These are phyloP conservation scores for Psephotus haematonotus DNA, from an alignment of 2,113 vertebrate genomes.

Conservation along the genomic window DNA sequence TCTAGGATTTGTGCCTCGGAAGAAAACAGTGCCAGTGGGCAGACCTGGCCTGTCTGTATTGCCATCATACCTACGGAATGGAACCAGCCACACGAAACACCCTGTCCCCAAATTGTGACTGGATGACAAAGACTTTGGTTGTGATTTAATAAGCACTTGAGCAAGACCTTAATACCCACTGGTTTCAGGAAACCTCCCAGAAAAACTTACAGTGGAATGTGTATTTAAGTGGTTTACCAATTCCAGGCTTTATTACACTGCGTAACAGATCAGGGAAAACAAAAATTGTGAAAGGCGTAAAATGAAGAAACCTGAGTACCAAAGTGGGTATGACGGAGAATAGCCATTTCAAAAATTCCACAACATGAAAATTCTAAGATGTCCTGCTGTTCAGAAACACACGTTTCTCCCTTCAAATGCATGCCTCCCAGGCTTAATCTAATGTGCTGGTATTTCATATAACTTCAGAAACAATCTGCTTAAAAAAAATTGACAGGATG, in stretches of 20 bases:
- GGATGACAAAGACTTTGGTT: background rate
- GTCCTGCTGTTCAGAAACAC: background rate
- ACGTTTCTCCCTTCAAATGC: background rate
- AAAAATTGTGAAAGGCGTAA: background rate
- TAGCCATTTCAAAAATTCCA: background rate
- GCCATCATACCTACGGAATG: background rate
- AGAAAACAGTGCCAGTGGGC: background rate
- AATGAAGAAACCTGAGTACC: background rate
- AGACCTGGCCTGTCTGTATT: rapidly evolving
- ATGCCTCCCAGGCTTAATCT: constrained; percentile 35
- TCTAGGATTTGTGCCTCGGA: background rate
- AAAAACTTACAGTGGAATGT: background rate
- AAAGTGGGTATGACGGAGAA: background rate
- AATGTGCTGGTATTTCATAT: background rate
- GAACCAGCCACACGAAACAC: background rate
- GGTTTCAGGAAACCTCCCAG: background rate
- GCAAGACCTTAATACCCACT: background rate
- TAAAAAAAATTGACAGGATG: background rate
- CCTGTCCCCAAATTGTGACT: background rate
- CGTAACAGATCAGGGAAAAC: background rate
- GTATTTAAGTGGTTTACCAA: background rate
- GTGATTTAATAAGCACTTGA: background rate
- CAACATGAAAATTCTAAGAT: background rate
- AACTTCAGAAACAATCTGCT: background rate
- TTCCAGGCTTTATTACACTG: background rate